Conservation (phyloP, 64 coral and sea anemone genomes). For the Astreopora myriophthalma region DNA sequence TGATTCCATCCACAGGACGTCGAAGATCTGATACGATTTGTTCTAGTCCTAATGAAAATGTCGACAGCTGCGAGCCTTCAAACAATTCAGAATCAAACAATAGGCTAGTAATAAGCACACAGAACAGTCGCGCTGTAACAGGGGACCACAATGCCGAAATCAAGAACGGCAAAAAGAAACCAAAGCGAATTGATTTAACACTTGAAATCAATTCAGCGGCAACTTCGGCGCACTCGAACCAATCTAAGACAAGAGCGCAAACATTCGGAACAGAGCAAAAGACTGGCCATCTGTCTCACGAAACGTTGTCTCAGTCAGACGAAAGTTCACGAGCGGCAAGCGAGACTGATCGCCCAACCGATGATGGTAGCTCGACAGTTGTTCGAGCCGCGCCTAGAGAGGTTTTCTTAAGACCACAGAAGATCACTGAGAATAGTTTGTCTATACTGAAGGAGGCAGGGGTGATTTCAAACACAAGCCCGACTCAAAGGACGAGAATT, state of each 20-base stretch:
- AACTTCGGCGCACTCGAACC: not conserved
- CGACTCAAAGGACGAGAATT: not conserved
- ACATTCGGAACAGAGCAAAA: not conserved
- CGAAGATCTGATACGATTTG: not conserved
- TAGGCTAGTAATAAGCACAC: not conserved
- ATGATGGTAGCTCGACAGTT: not conserved
- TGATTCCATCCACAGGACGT: not conserved
- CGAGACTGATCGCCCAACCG: not conserved
- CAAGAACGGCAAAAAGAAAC: not conserved
- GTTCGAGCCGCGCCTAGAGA: not conserved
- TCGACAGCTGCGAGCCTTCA: not conserved
- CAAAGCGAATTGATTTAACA: slow-evolving; percentile 4
- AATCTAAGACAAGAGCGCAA: not conserved
- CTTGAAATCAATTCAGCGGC: not conserved
- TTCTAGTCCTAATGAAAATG: not conserved
- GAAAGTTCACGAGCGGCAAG: not conserved
- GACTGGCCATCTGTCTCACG: not conserved
- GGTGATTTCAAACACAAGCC: not conserved
- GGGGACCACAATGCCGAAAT: not conserved
- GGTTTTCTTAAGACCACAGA: not conserved
- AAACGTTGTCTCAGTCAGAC: not conserved
- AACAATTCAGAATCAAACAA: not conserved
- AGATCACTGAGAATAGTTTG: not conserved
- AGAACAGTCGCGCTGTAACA: not conserved
- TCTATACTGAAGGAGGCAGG: not conserved